Base-by-base conservation (phyloP, 1,140 invertebrate species). In the Temnothorax longispinosus region DNA sequence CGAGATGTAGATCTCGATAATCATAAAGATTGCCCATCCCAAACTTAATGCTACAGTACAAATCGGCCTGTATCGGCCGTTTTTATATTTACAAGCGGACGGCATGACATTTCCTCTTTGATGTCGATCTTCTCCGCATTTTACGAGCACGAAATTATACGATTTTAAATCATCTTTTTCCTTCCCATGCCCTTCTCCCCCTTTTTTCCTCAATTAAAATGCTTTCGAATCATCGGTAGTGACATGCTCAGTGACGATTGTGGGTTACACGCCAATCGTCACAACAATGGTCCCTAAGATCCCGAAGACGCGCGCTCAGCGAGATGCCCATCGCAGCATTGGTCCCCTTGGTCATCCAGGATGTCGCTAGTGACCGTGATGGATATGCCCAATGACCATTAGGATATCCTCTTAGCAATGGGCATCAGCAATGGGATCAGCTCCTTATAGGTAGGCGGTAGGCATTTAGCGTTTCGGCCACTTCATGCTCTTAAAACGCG, bases 11-110 rank as follows among this genome's bases (percentile, higher is more conserved):
- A 56, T 71, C 21, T n/a, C 21, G 50, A 58, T 71, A 65, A 58
- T 81, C 62, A 15, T 72, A 72, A 27, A 50, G 35, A 54, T 72
- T 58, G 65, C 78, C 65, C 78, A 71, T 72, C 65, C 27, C 78
- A 82, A 82, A 44, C 65, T 82, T 82, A 56, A 82, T 41, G 72
- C 38, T 81, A 81, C 54, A 44, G 64, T 81, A 81, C 69, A 81
- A 81, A 81, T 71, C 52, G 64, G 47, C 62, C 35, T 41, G 27
- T 13, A 74, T 1, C 71, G 5, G 35, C 72, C 65, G 41, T 72
- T 81, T 81, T 72, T 82, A 72, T 58, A 71, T 72, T 82, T 82
- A 71, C 78, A 82, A 44, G 65, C 78, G 78, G 65, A 82, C 64
- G 78, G 65, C 78, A 72, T 82, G 78, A 82, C 78, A 82, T 82